These are phyloP conservation scores for Drosophila ustulata DNA, from an alignment of 2,888 invertebrate genomes.

Conservation along the genomic window DNA sequence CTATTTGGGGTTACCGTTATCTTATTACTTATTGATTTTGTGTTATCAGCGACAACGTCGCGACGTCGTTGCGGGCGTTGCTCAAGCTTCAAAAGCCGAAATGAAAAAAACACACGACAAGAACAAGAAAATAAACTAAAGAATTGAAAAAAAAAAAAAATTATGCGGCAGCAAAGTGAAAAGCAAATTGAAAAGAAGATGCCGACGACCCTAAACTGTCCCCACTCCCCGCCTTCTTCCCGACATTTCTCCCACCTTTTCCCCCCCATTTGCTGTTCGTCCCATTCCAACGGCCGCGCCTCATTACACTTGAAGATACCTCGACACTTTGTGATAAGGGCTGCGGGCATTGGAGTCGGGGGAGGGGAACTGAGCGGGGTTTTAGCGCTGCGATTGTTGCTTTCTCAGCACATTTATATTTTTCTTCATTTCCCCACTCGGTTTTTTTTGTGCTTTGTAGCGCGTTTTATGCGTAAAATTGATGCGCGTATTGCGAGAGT, in stretches of 20 bases:
- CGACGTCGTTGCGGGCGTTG: slow-evolving; percentile 28
- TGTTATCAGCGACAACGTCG: slow-evolving; percentile 61
- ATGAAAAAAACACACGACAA: slow-evolving; percentile 12
- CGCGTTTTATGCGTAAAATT: slow-evolving; percentile 62
- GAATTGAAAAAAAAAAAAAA: slow-evolving; percentile 30
- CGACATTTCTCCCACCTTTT: not conserved
- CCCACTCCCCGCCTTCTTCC: not conserved
- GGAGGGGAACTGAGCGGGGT: no score
- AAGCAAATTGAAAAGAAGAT: slow-evolving; percentile 67
- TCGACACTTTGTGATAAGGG: slow-evolving; percentile 47
- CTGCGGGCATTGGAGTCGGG: slow-evolving; percentile 11
- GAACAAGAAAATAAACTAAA: slow-evolving; percentile 12
- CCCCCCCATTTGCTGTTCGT: slow-evolving; percentile 11
- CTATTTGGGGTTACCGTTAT: slow-evolving; percentile 73
- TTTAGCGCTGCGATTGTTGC: slow-evolving; percentile 43
- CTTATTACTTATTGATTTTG: slow-evolving; percentile 77
- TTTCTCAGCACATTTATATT: slow-evolving; percentile 43
- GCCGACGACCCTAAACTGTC: slow-evolving; percentile 47
- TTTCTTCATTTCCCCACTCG: not conserved
- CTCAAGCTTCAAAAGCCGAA: slow-evolving; percentile 24
- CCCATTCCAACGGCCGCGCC: slow-evolving; percentile 46
- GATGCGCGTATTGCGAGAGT: slow-evolving; percentile 45
- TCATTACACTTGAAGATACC: slow-evolving; percentile 61
- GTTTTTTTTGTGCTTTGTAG: slow-evolving; percentile 34
- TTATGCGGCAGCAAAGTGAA: slow-evolving; percentile 48